Conservation (phyloP, 2,888 invertebrate genomes). For the Meiosimyza decipiens region DNA sequence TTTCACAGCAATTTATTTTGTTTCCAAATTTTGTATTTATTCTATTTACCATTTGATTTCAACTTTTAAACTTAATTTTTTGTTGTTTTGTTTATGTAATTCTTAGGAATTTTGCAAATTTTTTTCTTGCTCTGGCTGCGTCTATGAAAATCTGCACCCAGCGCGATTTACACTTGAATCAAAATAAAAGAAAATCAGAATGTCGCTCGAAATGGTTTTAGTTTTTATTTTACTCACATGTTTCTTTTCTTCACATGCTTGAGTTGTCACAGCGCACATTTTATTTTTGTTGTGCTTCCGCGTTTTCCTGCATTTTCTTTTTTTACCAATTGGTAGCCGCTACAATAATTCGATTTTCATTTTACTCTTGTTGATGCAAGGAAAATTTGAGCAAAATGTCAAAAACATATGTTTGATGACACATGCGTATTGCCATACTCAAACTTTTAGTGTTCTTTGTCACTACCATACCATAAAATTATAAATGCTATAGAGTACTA, state of each 20-base stretch:
- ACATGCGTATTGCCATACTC: too few relatives aligned
- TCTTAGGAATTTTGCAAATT: background rate
- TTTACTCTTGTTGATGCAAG: background rate
- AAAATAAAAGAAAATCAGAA: slow-evolving; percentile 19
- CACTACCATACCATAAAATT: background rate
- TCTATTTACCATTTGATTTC: slow-evolving; percentile 6
- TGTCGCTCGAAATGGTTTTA: slow-evolving; percentile 7
- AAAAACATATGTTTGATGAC: slow-evolving; percentile 22
- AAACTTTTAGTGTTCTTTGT: too few relatives aligned
- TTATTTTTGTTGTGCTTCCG: slow-evolving; percentile 11
- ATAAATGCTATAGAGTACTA: too few relatives aligned
- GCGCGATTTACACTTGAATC: slow-evolving; percentile 10
- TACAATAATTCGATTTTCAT: background rate
- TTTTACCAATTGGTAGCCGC: background rate
- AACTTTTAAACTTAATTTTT: slow-evolving; percentile 18
- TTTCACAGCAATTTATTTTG: background rate
- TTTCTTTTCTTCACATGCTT: background rate
- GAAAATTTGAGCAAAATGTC: slow-evolving; percentile 6
- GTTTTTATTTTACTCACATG: background rate
- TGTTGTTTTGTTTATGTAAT: slow-evolving; percentile 29
- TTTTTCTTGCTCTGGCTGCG: background rate
- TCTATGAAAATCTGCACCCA: slow-evolving; percentile 9
- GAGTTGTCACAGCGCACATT: background rate
- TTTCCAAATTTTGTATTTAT: slow-evolving; percentile 3
- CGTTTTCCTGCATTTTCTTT: slow-evolving; percentile 1